Base-by-base conservation (phyloP, 2,113 vertebrate genomes). In the Heloderma charlesbogerti region DNA sequence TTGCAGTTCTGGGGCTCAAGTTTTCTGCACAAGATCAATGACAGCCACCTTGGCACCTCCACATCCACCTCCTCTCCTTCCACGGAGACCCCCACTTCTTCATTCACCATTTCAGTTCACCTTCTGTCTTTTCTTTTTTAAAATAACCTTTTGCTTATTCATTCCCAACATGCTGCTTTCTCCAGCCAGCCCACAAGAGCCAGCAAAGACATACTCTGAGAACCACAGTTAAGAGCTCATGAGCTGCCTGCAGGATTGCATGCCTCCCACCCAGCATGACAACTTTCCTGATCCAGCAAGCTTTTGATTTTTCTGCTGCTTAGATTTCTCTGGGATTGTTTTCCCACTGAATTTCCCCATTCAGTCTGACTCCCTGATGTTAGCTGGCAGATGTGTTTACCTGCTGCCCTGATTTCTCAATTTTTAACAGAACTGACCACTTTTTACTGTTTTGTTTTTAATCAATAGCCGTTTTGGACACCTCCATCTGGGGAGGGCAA, bases 1-100 rank as follows among this genome's bases (percentile, higher is more conserved):
- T 74, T 20, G n/a, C 81, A 86, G 51, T 0, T 1, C 66, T 67
- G 89, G 82, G 86, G 95, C 71, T 75, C 92, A 91, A 31, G 93
- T 94, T 69, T 72, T 16, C 22, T 48, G 90, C 77, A 37, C 43
- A 80, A 0, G 1, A 81, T 92, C 8, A 12, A 6, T 9, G 15
- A 51, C 83, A 25, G 6, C n/a, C 45, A 16, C 16, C 82, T 57
- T 31, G 87, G 48, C 72, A 5, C 67, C 45, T 84, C 54, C 60
- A 16, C 4, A n/a, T n/a, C n/a, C 72, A 5, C 67, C 25, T 72
- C 45, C 77, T 85, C 2, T n/a, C 80, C 45, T 79, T 5, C 20
- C 29, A 29, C 85, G 67, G 86, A 60, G 16, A 0, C 27, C 31
- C 80, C 25, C 83, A 69, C 13, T 22, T 12, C 12, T 1, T 45